phyloP scores from a whole-genome alignment of 2,888 invertebrate species.

The Gari tellinella region DNA sequence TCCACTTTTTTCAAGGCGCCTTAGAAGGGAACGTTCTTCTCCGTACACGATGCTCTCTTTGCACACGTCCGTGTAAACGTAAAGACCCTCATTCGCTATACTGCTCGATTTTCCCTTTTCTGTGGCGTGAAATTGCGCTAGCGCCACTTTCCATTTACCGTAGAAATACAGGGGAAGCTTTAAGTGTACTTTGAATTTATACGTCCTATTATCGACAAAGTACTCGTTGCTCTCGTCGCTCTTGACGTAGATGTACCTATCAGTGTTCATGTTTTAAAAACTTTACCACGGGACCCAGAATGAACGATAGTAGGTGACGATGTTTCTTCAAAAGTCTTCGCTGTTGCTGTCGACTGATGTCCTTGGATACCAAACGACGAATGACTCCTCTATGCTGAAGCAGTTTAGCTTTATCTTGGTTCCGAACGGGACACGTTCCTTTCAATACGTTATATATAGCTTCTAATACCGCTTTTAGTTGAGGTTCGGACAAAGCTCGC shows the following conservation, averaged over 20 bases:
- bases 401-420: slow-evolving; percentile 40
- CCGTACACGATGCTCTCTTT: slow-evolving; percentile 24
- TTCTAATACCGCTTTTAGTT: slow-evolving; percentile 36
- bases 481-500: slow-evolving; percentile 18
- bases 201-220: slow-evolving; percentile 15
- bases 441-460: slow-evolving; percentile 51
- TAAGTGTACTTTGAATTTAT: slow-evolving; percentile 29
- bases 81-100: slow-evolving; percentile 16
- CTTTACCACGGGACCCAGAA: slow-evolving; percentile 31
- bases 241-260: slow-evolving; percentile 28
- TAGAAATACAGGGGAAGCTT: slow-evolving; percentile 18
- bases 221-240: slow-evolving; percentile 29
- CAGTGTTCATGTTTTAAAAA: slow-evolving; percentile 11
- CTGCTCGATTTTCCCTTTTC: slow-evolving; percentile 20
- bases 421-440: slow-evolving; percentile 34
- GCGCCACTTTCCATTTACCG: slow-evolving; percentile 29
- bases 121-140: slow-evolving; percentile 25
- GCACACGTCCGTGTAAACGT: slow-evolving; percentile 27
- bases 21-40: slow-evolving; percentile 13
- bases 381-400: slow-evolving; percentile 22
- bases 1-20: slow-evolving; percentile 15
- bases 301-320: slow-evolving; percentile 18
- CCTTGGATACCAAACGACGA: slow-evolving; percentile 40
- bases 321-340: slow-evolving; percentile 33
- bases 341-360: slow-evolving; percentile 31